Conservation (phyloP, 92 coral and sea anemone species). For the Zoanthus solanderi region DNA sequence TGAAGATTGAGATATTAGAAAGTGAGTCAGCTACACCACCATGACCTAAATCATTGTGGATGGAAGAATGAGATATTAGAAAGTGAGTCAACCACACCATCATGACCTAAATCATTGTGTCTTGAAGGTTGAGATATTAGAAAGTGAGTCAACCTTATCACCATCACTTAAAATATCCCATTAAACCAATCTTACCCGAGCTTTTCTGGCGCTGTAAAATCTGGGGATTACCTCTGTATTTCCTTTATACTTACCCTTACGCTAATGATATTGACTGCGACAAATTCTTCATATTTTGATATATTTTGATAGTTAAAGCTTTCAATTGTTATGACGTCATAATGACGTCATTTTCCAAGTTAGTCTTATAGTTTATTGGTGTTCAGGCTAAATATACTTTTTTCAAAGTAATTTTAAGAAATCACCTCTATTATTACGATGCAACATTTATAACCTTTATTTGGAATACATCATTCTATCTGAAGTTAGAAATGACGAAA, state of each 20-base stretch:
- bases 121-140: too few relatives aligned
- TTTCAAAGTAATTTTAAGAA: background rate
- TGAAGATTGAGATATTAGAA: too few relatives aligned
- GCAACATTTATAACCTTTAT: too few relatives aligned
- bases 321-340: background rate
- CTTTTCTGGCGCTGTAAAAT: background rate
- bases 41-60: too few relatives aligned
- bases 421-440: background rate
- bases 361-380: constrained; percentile 1
- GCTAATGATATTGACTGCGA: background rate
- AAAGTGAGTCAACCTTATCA: too few relatives aligned
- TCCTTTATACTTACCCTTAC: background rate
- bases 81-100: too few relatives aligned
- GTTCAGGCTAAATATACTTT: constrained; percentile 2
- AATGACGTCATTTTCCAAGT: background rate
- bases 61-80: too few relatives aligned
- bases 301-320: background rate
- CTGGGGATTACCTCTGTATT: background rate
- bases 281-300: background rate
- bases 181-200: background rate
- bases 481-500: too few relatives aligned
- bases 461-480: too few relatives aligned
- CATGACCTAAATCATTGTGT: too few relatives aligned
- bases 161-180: too few relatives aligned
- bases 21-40: too few relatives aligned